phyloP scores from a whole-genome alignment of 2,888 invertebrate species.

The Nephrotoma flavescens region DNA sequence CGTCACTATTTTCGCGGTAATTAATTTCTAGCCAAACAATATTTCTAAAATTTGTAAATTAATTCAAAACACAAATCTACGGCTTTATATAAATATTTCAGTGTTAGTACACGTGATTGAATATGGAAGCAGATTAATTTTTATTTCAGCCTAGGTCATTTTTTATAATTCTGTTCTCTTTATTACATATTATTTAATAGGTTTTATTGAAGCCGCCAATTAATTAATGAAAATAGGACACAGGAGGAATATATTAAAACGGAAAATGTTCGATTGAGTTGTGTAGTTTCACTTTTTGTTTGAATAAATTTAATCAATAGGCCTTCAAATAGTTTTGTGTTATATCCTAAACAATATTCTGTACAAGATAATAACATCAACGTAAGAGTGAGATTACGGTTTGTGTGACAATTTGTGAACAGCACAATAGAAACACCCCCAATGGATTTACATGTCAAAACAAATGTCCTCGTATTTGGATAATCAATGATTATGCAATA shows the following conservation, averaged over 20 bases:
- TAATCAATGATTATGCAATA: not conserved
- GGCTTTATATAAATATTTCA: not conserved
- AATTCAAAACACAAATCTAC: not conserved
- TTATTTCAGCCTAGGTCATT: not conserved
- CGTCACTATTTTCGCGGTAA: slow-evolving; percentile 22
- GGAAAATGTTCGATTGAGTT: not conserved
- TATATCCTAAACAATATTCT: not conserved
- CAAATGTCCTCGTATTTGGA: not conserved
- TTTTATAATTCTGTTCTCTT: not conserved
- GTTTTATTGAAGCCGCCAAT: too few relatives aligned
- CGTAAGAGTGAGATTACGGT: not conserved
- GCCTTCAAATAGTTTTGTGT: not conserved
- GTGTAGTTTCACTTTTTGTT: not conserved
- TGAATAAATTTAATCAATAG: not conserved
- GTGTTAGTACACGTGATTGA: not conserved
- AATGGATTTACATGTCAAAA: not conserved
- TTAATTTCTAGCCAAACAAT: not conserved
- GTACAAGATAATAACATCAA: not conserved
- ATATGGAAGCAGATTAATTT: not conserved
- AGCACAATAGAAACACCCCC: not conserved
- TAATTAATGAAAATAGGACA: not conserved
- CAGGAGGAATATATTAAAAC: not conserved
- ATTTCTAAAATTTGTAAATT: not conserved
- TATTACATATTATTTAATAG: not conserved
- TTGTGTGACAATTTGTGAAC: not conserved